Base-by-base conservation (phyloP, 2,888 invertebrate species). In the Anoncus sp. region DNA sequence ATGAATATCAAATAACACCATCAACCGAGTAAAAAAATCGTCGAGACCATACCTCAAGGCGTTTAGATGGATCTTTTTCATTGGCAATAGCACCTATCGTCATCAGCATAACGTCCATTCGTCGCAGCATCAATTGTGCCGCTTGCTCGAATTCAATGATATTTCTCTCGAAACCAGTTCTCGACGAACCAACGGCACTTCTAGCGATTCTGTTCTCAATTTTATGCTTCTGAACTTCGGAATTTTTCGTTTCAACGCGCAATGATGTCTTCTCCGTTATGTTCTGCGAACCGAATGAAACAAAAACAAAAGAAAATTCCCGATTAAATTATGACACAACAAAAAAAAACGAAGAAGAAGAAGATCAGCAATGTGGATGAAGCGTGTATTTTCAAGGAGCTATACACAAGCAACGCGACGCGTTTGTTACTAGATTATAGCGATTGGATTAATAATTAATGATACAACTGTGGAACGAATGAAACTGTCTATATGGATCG, bases 51-150 rank as follows among this genome's bases (percentile, higher is more conserved):
- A 94, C 94, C 93, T 94, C 94, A n/a, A 94, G 92, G 27, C 94
- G 90, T 89, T 93, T 94, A 67, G 92, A 91, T 45, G 94, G 94
- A 90, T 95, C 94, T 47, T 92, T 92, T 89, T 94, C 94, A 80
- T 92, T 92, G 66, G 91, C 92, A 60, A 94, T 93, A 63, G 92
- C 93, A 79, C 93, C 93, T 55, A 94, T 92, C 4, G 94, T 94
- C 83, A 93, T 91, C 84, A 94, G 88, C 92, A 93, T 92, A 47
- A 93, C 92, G 86, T 93, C 93, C 92, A 94, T 93, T 76, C 94
- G 92, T 0, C 92, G 91, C 80, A 92, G 86, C 92, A 94, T 93
- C 75, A 90, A 89, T 74, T 92, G 88, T n/a, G 92, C 92, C 55
- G 91, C 87, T 53, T 90, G 89, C 81, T 92, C 92, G 82, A 92